These are phyloP conservation scores for Aphodius sticticus DNA, from an alignment of 2,888 invertebrate species.

Conservation along the genomic window DNA sequence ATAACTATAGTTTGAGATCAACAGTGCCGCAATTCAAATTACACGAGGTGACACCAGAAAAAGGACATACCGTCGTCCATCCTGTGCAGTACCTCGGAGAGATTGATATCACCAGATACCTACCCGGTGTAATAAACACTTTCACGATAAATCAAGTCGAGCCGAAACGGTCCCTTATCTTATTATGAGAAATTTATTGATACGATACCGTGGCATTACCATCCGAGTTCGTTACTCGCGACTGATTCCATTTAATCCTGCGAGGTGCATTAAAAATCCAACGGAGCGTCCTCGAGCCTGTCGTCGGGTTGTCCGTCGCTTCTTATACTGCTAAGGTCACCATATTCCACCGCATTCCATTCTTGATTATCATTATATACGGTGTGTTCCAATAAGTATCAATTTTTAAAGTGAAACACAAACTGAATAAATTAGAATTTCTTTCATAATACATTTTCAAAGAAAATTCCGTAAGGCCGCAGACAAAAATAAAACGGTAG, in stretches of 20 bases:
- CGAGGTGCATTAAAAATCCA: constrained; percentile 16
- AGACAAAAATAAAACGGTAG: no score
- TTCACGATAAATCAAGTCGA: constrained; percentile 35
- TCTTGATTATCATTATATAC: background rate
- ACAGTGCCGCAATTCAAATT: background rate
- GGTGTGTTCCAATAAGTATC: background rate
- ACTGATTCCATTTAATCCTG: constrained; percentile 7
- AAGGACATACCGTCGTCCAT: constrained; percentile 19
- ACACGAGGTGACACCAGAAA: constrained; percentile 17
- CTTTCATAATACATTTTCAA: no score
- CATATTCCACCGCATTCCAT: background rate
- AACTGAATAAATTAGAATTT: background rate
- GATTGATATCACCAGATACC: constrained; percentile 23
- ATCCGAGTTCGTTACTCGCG: constrained; percentile 15
- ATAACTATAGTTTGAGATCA: background rate
- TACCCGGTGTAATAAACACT: constrained; percentile 35
- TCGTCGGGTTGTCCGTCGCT: background rate
- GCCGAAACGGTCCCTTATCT: constrained; percentile 34
- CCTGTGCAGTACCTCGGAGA: background rate
- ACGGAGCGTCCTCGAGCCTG: background rate
- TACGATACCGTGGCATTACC: constrained; percentile 35
- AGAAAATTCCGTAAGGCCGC: no score
- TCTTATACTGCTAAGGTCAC: background rate
- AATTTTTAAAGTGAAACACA: background rate
- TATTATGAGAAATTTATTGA: constrained; percentile 37